A percentile compares a stretch with the other conserved stretches of the same genome.
These are phyloP conservation scores for Isurus oxyrinchus DNA, from an alignment of 2,113 vertebrate species.

Conservation along the genomic window DNA sequence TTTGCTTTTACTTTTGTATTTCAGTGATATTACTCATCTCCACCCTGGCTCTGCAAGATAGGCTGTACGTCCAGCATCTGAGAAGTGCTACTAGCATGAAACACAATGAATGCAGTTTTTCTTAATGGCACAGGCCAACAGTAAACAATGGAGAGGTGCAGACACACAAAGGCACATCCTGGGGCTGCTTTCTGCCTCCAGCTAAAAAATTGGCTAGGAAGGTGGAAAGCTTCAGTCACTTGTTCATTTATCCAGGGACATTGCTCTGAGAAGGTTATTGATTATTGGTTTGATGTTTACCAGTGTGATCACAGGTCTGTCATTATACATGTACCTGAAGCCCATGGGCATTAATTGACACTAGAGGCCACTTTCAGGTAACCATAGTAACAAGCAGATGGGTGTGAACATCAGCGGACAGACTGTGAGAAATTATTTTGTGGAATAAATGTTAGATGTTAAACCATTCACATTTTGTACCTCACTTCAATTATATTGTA, in stretches of 20 bases:
- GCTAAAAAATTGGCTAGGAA: background rate
- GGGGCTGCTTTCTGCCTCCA: background rate
- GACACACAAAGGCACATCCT: background rate
- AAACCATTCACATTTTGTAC: background rate
- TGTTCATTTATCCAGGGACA: background rate
- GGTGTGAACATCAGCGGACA: background rate
- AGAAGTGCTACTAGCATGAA: background rate
- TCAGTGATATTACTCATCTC: background rate
- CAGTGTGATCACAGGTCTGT: background rate
- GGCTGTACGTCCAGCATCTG: background rate
- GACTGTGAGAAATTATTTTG: background rate
- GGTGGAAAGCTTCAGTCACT: background rate
- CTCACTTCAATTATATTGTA: background rate
- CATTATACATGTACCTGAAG: too few species aligned
- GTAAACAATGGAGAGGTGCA: background rate
- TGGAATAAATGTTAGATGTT: background rate
- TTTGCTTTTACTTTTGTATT: too few species aligned
- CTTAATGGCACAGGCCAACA: background rate
- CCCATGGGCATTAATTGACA: background rate
- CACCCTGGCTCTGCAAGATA: background rate
- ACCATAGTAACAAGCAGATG: background rate
- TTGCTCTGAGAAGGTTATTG: background rate
- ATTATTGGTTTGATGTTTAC: background rate
- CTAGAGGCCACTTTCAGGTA: background rate
- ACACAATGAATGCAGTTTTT: background rate